phyloP scores from a whole-genome alignment of 2,797 vertebrate species.

The Anniella stebbinsi region DNA sequence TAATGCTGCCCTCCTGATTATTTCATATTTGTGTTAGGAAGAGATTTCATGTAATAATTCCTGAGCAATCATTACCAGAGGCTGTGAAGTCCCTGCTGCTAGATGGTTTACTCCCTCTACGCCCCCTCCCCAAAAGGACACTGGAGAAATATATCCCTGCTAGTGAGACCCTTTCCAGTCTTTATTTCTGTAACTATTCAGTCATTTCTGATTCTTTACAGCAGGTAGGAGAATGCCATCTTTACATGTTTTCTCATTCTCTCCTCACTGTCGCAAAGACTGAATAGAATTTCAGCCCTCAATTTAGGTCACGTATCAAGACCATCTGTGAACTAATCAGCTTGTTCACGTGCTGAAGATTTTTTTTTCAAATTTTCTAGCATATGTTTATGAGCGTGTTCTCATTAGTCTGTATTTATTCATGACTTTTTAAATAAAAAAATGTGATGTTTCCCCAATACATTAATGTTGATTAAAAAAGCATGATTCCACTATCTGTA shows the following conservation, averaged over 20 bases:
- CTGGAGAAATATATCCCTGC: not conserved
- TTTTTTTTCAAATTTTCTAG: not conserved
- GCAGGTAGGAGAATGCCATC: not conserved
- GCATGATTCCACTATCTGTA: constrained; percentile 14
- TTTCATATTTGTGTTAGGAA: not conserved
- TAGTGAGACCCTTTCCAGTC: not conserved
- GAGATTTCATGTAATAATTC: not conserved
- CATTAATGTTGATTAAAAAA: not conserved
- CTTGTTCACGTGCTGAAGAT: not conserved
- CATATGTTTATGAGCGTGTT: not conserved
- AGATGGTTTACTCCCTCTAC: not conserved
- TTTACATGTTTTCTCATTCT: not conserved
- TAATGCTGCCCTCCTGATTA: not conserved
- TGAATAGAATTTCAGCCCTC: not conserved
- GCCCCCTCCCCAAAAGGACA: not conserved
- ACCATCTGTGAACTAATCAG: not conserved
- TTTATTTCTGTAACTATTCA: not conserved
- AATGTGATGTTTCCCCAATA: not conserved
- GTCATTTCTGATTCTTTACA: not conserved
- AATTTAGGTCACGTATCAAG: not conserved
- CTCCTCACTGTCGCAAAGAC: not conserved
- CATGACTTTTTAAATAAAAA: not conserved
- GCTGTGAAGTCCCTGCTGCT: not conserved
- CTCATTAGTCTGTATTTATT: not conserved
- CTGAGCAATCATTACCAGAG: not conserved